Base-by-base conservation (phyloP, 2,113 vertebrate genomes). In the Odocoileus virginianus region DNA sequence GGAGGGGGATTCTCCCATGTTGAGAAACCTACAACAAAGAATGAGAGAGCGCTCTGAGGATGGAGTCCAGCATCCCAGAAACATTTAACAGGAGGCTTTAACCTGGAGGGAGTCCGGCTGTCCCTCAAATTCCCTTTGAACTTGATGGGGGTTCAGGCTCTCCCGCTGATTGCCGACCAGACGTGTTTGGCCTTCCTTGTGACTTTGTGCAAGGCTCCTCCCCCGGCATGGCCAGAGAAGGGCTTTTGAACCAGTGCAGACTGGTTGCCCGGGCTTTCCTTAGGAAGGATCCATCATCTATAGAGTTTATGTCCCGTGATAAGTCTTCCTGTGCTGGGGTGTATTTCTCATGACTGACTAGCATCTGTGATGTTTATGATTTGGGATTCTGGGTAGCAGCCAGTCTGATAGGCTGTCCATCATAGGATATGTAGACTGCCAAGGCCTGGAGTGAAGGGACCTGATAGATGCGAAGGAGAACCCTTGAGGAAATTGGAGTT, bases 141-240 rank as follows among this genome's bases (percentile, higher is more conserved):
- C 3, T 25, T 27, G 36, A 25, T 74, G 71, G 11, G 21, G 21
- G 10, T 43, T 25, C 21, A 74, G 5, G 21, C 36, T 74, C 5
- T 7, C 71, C 71, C 11, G 7, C 17, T 25, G 21, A 25, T 43
- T 43, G 36, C 36, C 0, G 11, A 25, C 36, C 36, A 43, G 71
- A 74, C 0, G 0, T 6, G 5, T 74, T 5, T 74, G 71, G 36
- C 71, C 71, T 40, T 74, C 71, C 36, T 13, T 74, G 36, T 74
- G 36, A 40, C 19, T 13, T 7, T 43, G 10, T 14, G 36, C 71
- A 14, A 43, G 11, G 36, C 36, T 43, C 21, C 21, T 43, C 36
- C 21, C 5, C 13, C 0, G 1, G 71, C 71, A 74, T 0, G 1
- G 36, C 36, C 36, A 43, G 36, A 43, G 71, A 25, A 43, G 11